A percentile compares a stretch with the other conserved stretches of the same genome.
Conservation (phyloP, 1,140 invertebrate genomes). For the Ptiloglossa arizonensis region DNA sequence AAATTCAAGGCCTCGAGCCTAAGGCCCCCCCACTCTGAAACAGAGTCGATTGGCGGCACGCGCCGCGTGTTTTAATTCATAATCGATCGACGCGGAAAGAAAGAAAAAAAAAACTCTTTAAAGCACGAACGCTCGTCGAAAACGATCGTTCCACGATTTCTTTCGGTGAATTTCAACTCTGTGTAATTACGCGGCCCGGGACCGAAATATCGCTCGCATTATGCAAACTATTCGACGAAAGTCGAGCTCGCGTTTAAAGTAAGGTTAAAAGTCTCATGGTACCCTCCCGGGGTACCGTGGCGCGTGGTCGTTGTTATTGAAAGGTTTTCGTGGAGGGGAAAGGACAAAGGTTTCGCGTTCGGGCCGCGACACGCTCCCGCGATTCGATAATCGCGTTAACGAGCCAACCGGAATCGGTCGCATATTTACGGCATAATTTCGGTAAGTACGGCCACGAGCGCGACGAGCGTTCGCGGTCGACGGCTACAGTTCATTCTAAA, state of each 20-base stretch:
- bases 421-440: conserved; percentile 17
- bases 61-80: neutral
- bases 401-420: conserved; percentile 7
- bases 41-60: no score
- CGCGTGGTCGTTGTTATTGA: neutral
- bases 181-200: neutral
- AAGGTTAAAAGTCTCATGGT: neutral
- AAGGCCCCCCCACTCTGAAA: no score
- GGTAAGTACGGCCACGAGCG: neutral
- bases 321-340: neutral
- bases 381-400: conserved; percentile 27
- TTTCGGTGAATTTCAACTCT: neutral
- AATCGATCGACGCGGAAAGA: neutral
- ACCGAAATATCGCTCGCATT: neutral
- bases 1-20: no score
- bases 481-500: conserved; percentile 28
- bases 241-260: neutral
- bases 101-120: no score
- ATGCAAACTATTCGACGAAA: conserved; percentile 9
- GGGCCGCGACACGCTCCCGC: neutral
- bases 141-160: neutral
- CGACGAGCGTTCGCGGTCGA: conserved; percentile 23
- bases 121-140: neutral
- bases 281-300: neutral
- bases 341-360: neutral